Evolutionary conservation across 2,113 vertebrate genomes (phyloP).

Genomic region (human): GRCh38 chr2:209689001-209689500

Average conservation of each 20-base stretch:
- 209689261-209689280: not conserved
- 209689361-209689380: not conserved
- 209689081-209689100: constrained; percentile 8
- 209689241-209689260: constrained; percentile 25
- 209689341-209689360: not conserved
- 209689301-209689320: not conserved
- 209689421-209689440: constrained; percentile 4
- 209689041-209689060: constrained; percentile 33
- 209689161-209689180: not conserved
- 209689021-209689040: constrained; percentile 23
- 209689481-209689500: constrained; percentile 17
- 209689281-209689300: not conserved
- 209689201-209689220: constrained; percentile 19
- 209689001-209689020: not conserved
- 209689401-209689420: not conserved
- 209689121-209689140: not conserved
- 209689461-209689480: not conserved
- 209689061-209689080: not conserved
- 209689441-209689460: not conserved
- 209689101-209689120: not conserved
- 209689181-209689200: constrained; percentile 2
- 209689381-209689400: not conserved
- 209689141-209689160: constrained; percentile 9
- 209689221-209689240: not conserved
- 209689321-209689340: not conserved